A percentile compares a stretch with the other conserved stretches of the same genome.
Evolutionary conservation across 2,888 invertebrate species (phyloP).

Genomic region (Chloroclysta siterata): DNA sequence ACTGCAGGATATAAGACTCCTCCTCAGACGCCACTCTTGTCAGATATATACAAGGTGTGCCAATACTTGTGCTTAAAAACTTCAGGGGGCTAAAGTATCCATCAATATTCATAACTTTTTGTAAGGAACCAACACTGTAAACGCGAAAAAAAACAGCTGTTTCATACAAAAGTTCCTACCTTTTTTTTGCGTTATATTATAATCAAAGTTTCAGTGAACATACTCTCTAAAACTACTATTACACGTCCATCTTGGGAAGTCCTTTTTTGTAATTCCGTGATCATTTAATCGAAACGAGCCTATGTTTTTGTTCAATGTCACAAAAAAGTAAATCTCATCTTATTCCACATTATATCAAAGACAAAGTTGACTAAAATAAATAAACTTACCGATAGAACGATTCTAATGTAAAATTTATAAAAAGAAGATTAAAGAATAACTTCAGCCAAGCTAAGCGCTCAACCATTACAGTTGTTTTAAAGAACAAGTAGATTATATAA

Average conservation of each 20-base stretch:
- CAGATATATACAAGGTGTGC: too few relatives aligned
- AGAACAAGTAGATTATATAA: conserved; percentile 85
- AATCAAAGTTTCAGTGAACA: background rate
- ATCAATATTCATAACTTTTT: too few relatives aligned
- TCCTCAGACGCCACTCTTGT: too few relatives aligned
- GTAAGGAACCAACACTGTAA: too few relatives aligned
- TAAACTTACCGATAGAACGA: conserved; percentile 16
- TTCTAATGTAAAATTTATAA: conserved; percentile 28
- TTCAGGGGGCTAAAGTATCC: too few relatives aligned
- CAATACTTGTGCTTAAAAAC: too few relatives aligned
- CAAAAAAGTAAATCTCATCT: conserved; percentile 62
- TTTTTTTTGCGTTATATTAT: too few relatives aligned
- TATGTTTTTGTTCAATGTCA: conserved; percentile 57
- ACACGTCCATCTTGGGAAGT: conserved; percentile 49
- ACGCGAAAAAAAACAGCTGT: too few relatives aligned
- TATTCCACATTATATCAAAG: conserved; percentile 42
- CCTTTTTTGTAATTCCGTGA: conserved; percentile 66
- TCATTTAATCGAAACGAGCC: conserved; percentile 59
- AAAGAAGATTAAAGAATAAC: conserved; percentile 62
- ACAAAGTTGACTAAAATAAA: conserved; percentile 13
- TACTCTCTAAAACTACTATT: conserved; percentile 36
- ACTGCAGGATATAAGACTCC: too few relatives aligned
- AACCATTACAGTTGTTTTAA: conserved; percentile 81
- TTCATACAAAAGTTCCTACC: too few relatives aligned
- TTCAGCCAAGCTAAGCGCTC: conserved; percentile 77